phyloP scores from a whole-genome alignment of 2,113 vertebrate species.

The Stercorarius parasiticus region DNA sequence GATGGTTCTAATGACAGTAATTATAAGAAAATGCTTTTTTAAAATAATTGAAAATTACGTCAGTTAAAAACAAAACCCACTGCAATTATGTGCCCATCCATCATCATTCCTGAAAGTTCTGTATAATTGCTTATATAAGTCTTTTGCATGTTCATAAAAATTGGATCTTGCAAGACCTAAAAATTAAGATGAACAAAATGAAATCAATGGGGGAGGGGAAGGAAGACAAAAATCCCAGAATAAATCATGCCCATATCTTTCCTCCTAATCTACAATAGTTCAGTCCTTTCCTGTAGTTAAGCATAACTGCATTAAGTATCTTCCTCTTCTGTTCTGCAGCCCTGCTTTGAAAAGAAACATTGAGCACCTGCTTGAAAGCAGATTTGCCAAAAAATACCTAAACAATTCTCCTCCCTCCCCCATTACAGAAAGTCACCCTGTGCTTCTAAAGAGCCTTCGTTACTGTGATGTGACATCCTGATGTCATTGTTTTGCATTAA shows the following conservation, averaged over 20 bases:
- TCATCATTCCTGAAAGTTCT: background rate
- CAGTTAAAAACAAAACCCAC: background rate
- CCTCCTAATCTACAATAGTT: background rate
- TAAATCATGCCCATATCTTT: background rate
- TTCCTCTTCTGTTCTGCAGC: background rate
- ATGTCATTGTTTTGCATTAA: background rate
- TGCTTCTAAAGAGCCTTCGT: background rate
- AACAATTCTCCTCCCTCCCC: background rate
- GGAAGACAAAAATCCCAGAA: background rate
- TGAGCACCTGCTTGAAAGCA: background rate
- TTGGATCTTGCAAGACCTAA: background rate
- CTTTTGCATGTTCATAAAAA: background rate
- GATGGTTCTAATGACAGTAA: background rate
- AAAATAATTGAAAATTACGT: background rate
- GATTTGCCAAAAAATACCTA: background rate
- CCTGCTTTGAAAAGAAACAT: background rate
- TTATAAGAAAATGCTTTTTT: background rate
- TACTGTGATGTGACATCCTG: too few species aligned
- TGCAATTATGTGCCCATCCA: rapidly evolving
- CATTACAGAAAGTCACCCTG: rapidly evolving
- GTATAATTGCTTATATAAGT: background rate
- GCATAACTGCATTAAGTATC: background rate
- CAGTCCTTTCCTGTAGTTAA: background rate
- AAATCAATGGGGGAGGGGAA: background rate
- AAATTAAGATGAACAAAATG: background rate